These are phyloP conservation scores for Psophia crepitans DNA, from an alignment of 2,113 vertebrate genomes.

Conservation along the genomic window DNA sequence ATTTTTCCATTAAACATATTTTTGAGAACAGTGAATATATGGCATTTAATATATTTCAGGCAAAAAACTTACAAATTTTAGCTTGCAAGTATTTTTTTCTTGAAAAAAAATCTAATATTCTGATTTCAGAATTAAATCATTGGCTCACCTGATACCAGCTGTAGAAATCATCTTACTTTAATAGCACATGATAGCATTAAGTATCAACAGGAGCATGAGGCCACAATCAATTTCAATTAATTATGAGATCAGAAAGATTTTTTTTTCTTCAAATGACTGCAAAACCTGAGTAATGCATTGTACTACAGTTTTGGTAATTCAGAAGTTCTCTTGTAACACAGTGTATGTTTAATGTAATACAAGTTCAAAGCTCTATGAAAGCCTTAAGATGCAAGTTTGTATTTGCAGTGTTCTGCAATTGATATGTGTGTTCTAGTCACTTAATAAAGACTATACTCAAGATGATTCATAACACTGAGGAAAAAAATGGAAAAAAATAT, in stretches of 20 bases:
- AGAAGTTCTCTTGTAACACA: background rate
- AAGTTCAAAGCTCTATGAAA: background rate
- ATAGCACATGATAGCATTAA: background rate
- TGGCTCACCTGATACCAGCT: background rate
- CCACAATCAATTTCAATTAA: background rate
- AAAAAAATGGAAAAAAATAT: background rate
- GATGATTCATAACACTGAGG: background rate
- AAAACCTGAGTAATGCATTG: background rate
- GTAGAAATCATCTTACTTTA: background rate
- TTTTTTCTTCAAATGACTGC: background rate
- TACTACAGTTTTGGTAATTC: background rate
- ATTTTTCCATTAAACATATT: constrained; percentile 6
- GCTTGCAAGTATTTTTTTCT: background rate
- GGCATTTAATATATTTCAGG: background rate
- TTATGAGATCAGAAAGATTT: background rate
- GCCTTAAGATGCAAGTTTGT: background rate
- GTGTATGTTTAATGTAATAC: background rate
- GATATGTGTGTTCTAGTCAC: background rate
- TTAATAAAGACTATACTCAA: background rate
- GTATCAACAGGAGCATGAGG: background rate
- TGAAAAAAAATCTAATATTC: background rate
- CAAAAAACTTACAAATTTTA: background rate
- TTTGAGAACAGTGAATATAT: background rate
- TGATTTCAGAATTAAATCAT: background rate
- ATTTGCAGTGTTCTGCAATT: background rate